Conservation (phyloP, 2,797 vertebrate species). For the Botia kubotai region DNA sequence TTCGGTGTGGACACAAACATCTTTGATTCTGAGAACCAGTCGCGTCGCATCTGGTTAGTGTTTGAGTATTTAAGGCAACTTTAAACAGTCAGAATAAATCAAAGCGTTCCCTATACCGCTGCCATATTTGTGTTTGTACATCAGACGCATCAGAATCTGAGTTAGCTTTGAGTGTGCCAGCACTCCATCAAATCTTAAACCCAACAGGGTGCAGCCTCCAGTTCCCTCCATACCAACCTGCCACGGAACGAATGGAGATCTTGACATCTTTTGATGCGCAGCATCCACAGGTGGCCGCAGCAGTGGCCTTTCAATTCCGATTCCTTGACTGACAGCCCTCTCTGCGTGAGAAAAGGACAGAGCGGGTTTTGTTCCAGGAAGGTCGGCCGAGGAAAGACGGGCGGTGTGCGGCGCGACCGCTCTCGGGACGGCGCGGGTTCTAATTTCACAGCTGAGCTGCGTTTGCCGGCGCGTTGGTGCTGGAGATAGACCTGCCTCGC, state of each 20-base stretch:
- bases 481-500: constrained; percentile 64
- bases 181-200: constrained; percentile 67
- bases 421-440: constrained; percentile 69
- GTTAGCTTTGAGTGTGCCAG: constrained; percentile 48
- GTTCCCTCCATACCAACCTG: constrained; percentile 66
- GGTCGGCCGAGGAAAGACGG: constrained; percentile 69
- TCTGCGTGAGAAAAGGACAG: constrained; percentile 69
- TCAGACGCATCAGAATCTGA: constrained; percentile 12
- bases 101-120: too few species aligned
- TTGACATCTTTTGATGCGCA: constrained; percentile 73
- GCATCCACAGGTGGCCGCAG: constrained; percentile 77
- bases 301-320: constrained; percentile 63
- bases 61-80: too few species aligned
- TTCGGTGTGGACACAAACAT: too few species aligned
- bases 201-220: constrained; percentile 70
- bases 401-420: constrained; percentile 55
- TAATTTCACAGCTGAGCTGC: constrained; percentile 79
- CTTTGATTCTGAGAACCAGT: too few species aligned
- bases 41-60: too few species aligned
- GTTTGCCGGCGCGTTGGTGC: constrained; percentile 58
- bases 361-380: constrained; percentile 63
- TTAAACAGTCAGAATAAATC: too few species aligned
- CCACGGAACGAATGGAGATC: constrained; percentile 73
- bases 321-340: constrained; percentile 73
- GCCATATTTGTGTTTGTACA: too few species aligned